Evolutionary conservation across 2,113 vertebrate species (phyloP).

Genomic region (Cepphus grylle): DNA sequence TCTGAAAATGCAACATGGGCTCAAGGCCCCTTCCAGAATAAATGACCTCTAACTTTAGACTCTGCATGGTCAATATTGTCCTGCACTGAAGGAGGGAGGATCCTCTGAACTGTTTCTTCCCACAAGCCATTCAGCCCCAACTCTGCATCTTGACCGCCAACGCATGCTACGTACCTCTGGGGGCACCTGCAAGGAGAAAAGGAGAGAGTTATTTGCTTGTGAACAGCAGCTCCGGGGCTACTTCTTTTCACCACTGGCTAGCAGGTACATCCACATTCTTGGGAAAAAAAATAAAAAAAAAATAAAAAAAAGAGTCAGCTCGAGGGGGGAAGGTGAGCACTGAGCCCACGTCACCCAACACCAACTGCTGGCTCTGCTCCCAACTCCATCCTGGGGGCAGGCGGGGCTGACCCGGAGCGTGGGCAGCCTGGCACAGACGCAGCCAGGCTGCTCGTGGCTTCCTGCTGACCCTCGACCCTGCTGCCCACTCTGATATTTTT

Average conservation of each 20-base stretch:
- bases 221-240: not conserved
- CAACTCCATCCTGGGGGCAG: not conserved
- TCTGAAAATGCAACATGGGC: not conserved
- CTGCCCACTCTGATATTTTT: not conserved
- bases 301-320: not conserved
- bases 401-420: rapidly evolving
- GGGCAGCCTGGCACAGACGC: not conserved
- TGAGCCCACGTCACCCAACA: not conserved
- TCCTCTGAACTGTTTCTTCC: not conserved
- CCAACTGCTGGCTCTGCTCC: not conserved
- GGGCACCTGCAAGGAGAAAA: constrained; percentile 69
- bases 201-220: not conserved
- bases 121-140: not conserved
- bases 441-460: not conserved
- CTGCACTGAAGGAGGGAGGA: not conserved
- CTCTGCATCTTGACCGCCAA: not conserved
- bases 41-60: not conserved
- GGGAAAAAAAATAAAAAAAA: no score
- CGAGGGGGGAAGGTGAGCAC: not conserved
- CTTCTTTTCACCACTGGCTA: not conserved
- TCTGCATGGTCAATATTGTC: not conserved
- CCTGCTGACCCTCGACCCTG: not conserved
- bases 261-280: not conserved
- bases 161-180: constrained; percentile 67
- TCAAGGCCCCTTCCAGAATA: not conserved